Conservation (phyloP, 2,888 invertebrate genomes). For the Pammene aurita region DNA sequence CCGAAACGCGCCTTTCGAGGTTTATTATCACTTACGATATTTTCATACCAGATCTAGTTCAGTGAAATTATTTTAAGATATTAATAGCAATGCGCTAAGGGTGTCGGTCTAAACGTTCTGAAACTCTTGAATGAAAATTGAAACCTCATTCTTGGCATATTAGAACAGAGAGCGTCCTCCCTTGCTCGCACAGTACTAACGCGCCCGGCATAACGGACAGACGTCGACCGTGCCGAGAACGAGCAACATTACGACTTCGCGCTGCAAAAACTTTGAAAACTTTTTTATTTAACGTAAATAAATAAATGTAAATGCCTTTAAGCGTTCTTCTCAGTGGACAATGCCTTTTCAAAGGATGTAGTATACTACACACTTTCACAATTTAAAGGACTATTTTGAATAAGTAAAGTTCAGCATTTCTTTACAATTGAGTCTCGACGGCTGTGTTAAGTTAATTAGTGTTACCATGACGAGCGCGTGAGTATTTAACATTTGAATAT, state of each 20-base stretch:
- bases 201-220: conserved; percentile 51
- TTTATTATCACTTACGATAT: neutral
- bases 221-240: conserved; percentile 53
- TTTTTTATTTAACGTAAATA: conserved; percentile 43
- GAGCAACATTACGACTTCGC: conserved; percentile 51
- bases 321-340: conserved; percentile 46
- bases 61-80: neutral
- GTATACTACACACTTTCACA: conserved; percentile 7
- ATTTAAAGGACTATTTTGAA: conserved; percentile 35
- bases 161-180: neutral
- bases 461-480: conserved; percentile 60
- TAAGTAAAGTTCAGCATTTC: conserved; percentile 50
- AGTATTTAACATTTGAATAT: conserved; percentile 55
- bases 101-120: neutral
- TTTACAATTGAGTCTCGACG: conserved; percentile 48
- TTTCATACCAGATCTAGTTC: too few relatives aligned
- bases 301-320: conserved; percentile 42
- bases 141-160: neutral
- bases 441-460: conserved; percentile 54
- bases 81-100: neutral
- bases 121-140: neutral
- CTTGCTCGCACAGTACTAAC: conserved; percentile 58
- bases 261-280: conserved; percentile 43
- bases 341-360: conserved; percentile 35
- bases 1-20: neutral